Evolutionary conservation across 2,797 vertebrate genomes (phyloP).

Genomic region (Acanthurus leucopareius): DNA sequence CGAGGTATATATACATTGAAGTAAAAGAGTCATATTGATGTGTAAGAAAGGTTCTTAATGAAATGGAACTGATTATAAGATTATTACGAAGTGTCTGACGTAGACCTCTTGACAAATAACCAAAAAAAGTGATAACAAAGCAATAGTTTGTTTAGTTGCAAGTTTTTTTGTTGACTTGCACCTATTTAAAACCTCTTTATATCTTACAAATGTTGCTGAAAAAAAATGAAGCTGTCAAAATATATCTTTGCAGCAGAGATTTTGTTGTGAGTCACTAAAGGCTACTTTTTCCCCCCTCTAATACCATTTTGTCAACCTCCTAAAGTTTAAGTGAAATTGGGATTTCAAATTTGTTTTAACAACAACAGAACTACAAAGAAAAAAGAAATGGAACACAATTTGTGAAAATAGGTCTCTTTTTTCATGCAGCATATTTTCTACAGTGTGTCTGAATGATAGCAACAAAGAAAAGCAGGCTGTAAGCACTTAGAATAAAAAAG

Average conservation of each 20-base stretch:
- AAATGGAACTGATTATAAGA: background rate
- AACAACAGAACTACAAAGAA: background rate
- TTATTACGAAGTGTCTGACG: background rate
- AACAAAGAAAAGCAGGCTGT: conserved; percentile 28
- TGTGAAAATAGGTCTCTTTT: background rate
- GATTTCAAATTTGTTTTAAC: background rate
- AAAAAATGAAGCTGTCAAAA: background rate
- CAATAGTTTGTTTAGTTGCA: background rate
- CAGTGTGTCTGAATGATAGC: background rate
- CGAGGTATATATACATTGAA: background rate
- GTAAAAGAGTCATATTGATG: background rate
- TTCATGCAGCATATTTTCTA: conserved; percentile 4
- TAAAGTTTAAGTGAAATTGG: background rate
- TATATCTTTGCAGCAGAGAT: background rate
- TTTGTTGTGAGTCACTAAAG: background rate
- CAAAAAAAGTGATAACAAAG: background rate
- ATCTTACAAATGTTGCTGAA: conserved; percentile 5
- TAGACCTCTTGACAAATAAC: background rate
- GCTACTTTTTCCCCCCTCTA: conserved; percentile 16
- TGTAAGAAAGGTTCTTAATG: background rate
- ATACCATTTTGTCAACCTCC: background rate
- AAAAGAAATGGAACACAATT: background rate
- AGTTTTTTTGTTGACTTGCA: background rate
- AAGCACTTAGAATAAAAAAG: conserved; percentile 9
- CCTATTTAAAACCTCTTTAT: background rate